Conservation (phyloP, 1,140 invertebrate genomes). For the Whitmania pigra region DNA sequence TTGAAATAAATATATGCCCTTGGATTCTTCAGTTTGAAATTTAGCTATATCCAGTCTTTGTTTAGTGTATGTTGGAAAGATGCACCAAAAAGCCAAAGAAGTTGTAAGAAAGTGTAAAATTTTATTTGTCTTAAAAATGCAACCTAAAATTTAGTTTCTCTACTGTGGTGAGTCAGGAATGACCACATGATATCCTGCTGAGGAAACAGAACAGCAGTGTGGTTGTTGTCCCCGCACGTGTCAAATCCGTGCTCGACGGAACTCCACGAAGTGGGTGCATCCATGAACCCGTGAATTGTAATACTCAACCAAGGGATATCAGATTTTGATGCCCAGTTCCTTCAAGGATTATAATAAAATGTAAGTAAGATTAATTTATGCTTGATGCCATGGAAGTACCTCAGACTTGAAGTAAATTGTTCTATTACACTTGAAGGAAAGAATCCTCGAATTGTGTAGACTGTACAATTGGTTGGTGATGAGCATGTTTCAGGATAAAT, state of each 20-base stretch:
- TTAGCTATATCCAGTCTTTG: too few relatives aligned
- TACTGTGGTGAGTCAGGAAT: neutral
- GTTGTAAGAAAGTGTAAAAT: too few relatives aligned
- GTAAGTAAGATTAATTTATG: neutral
- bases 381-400: neutral
- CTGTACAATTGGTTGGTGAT: too few relatives aligned
- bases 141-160: neutral
- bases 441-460: too few relatives aligned
- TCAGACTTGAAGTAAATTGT: too few relatives aligned
- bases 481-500: too few relatives aligned
- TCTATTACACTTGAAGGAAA: too few relatives aligned
- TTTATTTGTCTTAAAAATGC: too few relatives aligned
- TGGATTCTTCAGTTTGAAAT: too few relatives aligned
- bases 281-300: conserved; percentile 34
- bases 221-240: conserved; percentile 32
- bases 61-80: too few relatives aligned
- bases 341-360: neutral
- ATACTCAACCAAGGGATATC: conserved; percentile 28
- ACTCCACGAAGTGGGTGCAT: conserved; percentile 31
- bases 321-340: conserved; percentile 1
- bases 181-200: conserved; percentile 26
- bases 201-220: conserved; percentile 31
- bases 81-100: too few relatives aligned
- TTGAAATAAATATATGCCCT: too few relatives aligned
- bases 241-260: conserved; percentile 31